phyloP scores from a whole-genome alignment of 2,113 vertebrate species.

The Dendrocopos noguchii region DNA sequence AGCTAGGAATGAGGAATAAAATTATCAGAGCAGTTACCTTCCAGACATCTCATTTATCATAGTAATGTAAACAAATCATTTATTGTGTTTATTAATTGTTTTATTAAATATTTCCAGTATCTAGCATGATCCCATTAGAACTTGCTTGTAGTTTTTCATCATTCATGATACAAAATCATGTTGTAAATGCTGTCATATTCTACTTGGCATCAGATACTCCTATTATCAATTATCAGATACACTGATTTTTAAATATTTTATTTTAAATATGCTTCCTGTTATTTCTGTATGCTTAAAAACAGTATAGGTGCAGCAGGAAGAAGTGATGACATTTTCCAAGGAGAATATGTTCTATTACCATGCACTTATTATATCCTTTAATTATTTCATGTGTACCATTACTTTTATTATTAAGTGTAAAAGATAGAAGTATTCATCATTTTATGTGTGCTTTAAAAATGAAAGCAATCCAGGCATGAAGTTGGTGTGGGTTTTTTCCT shows the following conservation, averaged over 20 bases:
- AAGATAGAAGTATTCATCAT: not conserved
- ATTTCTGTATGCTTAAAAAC: not conserved
- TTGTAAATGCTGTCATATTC: not conserved
- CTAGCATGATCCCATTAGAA: not conserved
- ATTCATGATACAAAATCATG: not conserved
- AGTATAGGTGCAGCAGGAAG: not conserved
- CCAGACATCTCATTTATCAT: not conserved
- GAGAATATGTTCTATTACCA: not conserved
- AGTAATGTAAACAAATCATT: not conserved
- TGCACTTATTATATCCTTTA: not conserved
- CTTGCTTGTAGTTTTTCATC: not conserved
- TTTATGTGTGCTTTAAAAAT: not conserved
- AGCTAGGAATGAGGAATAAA: not conserved
- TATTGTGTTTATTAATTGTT: not conserved
- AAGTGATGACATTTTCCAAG: not conserved
- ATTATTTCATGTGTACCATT: not conserved
- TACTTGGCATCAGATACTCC: not conserved
- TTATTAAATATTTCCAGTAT: not conserved
- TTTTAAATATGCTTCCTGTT: not conserved
- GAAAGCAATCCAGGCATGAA: not conserved
- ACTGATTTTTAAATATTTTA: not conserved
- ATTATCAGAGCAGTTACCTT: not conserved
- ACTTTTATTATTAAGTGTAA: not conserved
- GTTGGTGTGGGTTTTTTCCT: not conserved
- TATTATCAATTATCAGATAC: not conserved